phyloP scores from a whole-genome alignment of 92 coral and sea anemone species.

The Palythoa heliodiscus region DNA sequence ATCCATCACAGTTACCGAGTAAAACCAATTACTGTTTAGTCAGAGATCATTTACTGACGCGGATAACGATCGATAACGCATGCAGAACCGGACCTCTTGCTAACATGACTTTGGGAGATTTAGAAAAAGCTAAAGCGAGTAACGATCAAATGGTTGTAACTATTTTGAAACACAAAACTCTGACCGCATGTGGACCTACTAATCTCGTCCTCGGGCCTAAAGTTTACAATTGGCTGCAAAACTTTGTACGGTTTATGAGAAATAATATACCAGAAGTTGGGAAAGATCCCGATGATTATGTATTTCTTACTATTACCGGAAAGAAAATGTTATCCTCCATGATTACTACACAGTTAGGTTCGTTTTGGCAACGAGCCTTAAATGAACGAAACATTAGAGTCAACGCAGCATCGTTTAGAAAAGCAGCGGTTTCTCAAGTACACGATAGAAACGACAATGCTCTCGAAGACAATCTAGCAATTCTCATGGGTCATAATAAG shows the following conservation, averaged over 20 bases:
- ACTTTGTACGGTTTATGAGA: constrained; percentile 11
- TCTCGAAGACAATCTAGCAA: neutral
- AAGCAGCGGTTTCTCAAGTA: neutral
- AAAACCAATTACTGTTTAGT: constrained; percentile 35
- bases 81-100: constrained; percentile 49
- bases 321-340: neutral
- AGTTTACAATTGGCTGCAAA: constrained; percentile 37
- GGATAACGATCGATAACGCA: constrained; percentile 38
- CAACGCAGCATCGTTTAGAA: neutral
- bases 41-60: constrained; percentile 47
- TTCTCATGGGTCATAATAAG: neutral
- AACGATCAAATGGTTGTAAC: constrained; percentile 50
- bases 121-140: constrained; percentile 38
- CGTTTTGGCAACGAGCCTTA: neutral
- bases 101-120: constrained; percentile 56
- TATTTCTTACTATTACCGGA: neutral
- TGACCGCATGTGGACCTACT: constrained; percentile 45
- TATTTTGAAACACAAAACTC: constrained; percentile 53
- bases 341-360: neutral
- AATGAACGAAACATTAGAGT: neutral
- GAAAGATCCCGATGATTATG: neutral
- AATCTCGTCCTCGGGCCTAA: constrained; percentile 46
- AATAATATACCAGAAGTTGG: neutral
- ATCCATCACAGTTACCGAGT: neutral
- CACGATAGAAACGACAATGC: neutral